These are phyloP conservation scores for Parus major DNA, from an alignment of 2,113 vertebrate genomes.

Conservation along the genomic window DNA sequence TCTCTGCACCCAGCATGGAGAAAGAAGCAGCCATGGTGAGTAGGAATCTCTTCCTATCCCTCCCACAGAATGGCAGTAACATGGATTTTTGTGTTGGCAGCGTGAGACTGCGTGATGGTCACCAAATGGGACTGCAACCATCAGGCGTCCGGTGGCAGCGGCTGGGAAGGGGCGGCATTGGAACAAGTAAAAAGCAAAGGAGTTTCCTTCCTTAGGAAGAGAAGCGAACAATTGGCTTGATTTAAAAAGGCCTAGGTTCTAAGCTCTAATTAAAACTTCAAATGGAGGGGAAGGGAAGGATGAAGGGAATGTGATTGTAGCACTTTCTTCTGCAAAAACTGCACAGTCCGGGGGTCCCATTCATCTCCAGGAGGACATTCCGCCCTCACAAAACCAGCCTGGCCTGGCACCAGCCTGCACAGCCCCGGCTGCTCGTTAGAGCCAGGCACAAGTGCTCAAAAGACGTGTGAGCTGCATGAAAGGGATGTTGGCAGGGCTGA, in stretches of 20 bases:
- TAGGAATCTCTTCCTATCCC: not conserved
- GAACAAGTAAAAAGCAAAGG: conserved; percentile 49
- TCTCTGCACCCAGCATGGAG: not conserved
- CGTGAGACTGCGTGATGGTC: not conserved
- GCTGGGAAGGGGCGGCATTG: not conserved
- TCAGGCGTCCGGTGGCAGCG: not conserved
- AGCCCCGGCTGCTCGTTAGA: not conserved
- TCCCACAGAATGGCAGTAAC: not conserved
- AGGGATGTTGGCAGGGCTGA: not conserved
- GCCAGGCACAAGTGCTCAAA: not conserved
- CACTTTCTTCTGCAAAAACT: not conserved
- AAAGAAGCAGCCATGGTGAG: not conserved
- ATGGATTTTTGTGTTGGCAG: not conserved
- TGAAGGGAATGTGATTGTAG: not conserved
- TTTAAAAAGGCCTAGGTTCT: conserved; percentile 22
- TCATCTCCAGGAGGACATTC: conserved; percentile 30
- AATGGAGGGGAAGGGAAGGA: conserved; percentile 20
- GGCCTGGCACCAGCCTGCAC: conserved; percentile 15
- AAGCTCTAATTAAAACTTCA: conserved; percentile 57
- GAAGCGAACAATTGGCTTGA: conserved; percentile 33
- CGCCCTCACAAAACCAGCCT: not conserved
- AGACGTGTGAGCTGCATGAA: not conserved
- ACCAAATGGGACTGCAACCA: not conserved
- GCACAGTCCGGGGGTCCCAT: not conserved
- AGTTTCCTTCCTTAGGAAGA: conserved; percentile 53